Evolutionary conservation across 2,113 vertebrate genomes (phyloP), one percentile per base, ranked within the genome.

Genomic region (Varanus salvator): DNA sequence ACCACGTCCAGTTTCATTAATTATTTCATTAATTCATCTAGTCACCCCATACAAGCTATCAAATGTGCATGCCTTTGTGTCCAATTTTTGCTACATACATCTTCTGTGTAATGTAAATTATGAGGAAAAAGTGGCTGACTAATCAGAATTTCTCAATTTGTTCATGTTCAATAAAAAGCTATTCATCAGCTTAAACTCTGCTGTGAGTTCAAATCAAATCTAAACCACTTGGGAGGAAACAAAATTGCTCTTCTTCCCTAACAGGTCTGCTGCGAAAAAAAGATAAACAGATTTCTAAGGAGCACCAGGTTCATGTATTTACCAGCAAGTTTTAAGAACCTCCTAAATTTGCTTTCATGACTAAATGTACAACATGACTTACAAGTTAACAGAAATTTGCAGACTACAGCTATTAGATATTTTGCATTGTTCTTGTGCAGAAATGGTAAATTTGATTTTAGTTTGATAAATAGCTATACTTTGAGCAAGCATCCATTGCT

Each of bases 101-200:
- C 95, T 97, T 97, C 95, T 95, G 91, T 94, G 71, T 96, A 95
- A 97, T 97, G 96, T 95, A 97, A 97, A 97, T 98, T 97, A 97
- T 97, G 95, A 96, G 54, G 77, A 94, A 97, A 97, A 98, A 97
- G 94, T 95, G 93, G 98, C 98, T 98, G 98, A 98, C 97, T 98
- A 98, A 97, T 98, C 97, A 96, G 94, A 97, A 98, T 97, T 98
- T 97, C 92, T 97, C 97, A 98, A 98, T 97, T 96, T 98, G 98
- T 98, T 98, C 97, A 96, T 96, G 97, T 97, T 98, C 98, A 98
- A 97, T 99, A 97, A 98, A 97, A 98, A 97, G 96, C 97, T 97
- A 97, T 98, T 98, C 97, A 98, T 98, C 98, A 98, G 97, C 95
- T 94, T 97, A 98, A 98, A 98, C 95, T 97, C 94, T 97, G 95